Evolutionary conservation across 1,140 invertebrate genomes (phyloP).

Genomic region (Gryllus bimaculatus): DNA sequence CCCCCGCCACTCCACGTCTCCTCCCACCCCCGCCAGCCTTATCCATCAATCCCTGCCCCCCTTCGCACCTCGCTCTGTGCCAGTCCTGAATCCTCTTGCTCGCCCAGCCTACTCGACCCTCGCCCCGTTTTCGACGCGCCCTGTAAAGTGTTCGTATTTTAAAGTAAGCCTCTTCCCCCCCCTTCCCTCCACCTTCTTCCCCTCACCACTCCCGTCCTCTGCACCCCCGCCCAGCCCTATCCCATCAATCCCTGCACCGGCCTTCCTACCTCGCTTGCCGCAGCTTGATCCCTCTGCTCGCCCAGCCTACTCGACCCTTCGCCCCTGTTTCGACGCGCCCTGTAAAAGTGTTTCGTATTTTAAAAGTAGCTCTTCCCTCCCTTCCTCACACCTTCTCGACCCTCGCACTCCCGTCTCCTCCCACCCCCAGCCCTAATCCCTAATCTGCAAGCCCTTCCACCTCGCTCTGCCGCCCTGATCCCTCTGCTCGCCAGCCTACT

Average conservation of each 20-base stretch:
- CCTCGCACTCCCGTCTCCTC: not conserved
- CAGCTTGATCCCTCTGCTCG: too few species aligned
- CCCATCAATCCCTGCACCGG: too few species aligned
- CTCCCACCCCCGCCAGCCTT: not conserved
- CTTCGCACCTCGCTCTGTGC: not conserved
- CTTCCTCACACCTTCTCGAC: not conserved
- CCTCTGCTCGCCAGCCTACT: not conserved
- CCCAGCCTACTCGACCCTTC: too few species aligned
- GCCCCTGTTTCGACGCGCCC: too few species aligned
- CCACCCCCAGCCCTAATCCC: not conserved
- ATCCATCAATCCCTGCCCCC: not conserved
- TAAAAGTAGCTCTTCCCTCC: too few species aligned
- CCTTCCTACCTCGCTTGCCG: too few species aligned
- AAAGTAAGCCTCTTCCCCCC: not conserved
- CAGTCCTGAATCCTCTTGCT: not conserved
- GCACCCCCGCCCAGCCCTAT: not conserved
- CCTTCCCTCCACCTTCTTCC: not conserved
- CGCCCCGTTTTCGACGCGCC: not conserved
- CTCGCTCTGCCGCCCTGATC: not conserved
- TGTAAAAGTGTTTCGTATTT: too few species aligned
- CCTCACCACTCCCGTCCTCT: too few species aligned
- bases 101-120: not conserved
- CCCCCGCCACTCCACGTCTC: not conserved
- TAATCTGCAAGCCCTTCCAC: not conserved
- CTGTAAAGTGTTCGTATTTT: not conserved